These are phyloP conservation scores for Micronycteris hirsuta DNA, from an alignment of 2,113 vertebrate species.

Conservation along the genomic window DNA sequence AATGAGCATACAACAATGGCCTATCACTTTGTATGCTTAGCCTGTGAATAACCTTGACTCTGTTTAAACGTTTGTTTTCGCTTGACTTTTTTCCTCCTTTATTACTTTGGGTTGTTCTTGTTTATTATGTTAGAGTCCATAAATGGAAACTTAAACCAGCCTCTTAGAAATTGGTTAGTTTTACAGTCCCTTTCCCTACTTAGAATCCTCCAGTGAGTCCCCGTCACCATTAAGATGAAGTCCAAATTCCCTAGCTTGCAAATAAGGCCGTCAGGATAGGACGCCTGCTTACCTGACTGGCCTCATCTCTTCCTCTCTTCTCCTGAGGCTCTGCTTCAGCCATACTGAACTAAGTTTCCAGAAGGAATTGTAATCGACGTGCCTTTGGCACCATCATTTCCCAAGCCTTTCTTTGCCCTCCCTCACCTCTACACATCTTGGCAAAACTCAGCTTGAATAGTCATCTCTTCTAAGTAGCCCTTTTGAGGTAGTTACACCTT, in stretches of 20 bases:
- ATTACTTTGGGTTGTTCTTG: constrained; percentile 2
- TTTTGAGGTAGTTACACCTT: not conserved
- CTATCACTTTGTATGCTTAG: not conserved
- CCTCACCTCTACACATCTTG: not conserved
- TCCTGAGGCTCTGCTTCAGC: not conserved
- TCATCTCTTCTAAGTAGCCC: not conserved
- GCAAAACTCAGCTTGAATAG: not conserved
- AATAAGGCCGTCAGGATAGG: not conserved
- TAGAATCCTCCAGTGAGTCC: not conserved
- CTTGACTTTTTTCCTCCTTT: not conserved
- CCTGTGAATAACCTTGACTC: not conserved
- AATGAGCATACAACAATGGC: not conserved
- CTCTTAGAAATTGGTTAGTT: constrained; percentile 2
- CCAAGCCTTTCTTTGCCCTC: not conserved
- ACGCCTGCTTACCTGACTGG: not conserved
- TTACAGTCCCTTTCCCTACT: not conserved
- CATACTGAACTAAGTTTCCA: not conserved
- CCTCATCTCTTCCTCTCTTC: not conserved
- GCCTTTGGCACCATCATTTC: not conserved
- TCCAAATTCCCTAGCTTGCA: not conserved
- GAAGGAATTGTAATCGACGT: not conserved
- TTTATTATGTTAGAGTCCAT: not conserved
- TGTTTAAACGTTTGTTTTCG: not conserved
- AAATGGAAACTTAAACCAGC: not conserved
- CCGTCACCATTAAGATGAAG: not conserved